These are phyloP conservation scores for Saturnia pavonia DNA, from an alignment of 2,888 invertebrate genomes.

Conservation along the genomic window DNA sequence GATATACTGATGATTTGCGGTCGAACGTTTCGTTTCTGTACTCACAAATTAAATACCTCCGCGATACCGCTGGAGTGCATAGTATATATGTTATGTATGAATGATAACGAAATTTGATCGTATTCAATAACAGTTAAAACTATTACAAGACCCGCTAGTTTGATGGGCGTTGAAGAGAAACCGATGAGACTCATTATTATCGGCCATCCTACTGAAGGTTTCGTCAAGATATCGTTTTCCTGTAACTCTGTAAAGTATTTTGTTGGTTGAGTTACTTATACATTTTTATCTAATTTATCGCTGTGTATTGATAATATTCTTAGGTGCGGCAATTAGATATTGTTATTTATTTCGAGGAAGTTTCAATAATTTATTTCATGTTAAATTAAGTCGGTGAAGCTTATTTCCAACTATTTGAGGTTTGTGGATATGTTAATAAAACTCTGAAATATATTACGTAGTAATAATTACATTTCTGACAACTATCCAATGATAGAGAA, in stretches of 20 bases:
- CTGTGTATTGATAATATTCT: background rate
- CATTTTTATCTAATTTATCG: background rate
- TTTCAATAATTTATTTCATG: background rate
- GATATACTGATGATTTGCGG: too few species aligned
- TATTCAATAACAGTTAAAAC: background rate
- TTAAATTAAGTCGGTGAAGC: background rate
- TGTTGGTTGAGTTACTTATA: background rate
- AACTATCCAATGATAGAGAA: background rate
- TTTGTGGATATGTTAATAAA: background rate
- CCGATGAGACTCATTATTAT: background rate
- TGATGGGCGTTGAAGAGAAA: background rate
- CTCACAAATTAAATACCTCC: too few species aligned
- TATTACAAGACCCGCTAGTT: background rate
- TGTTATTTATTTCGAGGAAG: background rate
- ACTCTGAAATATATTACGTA: background rate
- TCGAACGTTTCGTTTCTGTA: too few species aligned
- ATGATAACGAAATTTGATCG: background rate
- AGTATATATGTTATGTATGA: too few species aligned
- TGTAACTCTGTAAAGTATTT: background rate
- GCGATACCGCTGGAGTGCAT: too few species aligned
- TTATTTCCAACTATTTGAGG: background rate
- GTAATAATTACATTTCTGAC: background rate
- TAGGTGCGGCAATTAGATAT: conserved; percentile 9
- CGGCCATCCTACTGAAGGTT: background rate
- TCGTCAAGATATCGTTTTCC: background rate